phyloP scores from a whole-genome alignment of 92 coral and sea anemone genomes.

The Plumapathes pennacea region DNA sequence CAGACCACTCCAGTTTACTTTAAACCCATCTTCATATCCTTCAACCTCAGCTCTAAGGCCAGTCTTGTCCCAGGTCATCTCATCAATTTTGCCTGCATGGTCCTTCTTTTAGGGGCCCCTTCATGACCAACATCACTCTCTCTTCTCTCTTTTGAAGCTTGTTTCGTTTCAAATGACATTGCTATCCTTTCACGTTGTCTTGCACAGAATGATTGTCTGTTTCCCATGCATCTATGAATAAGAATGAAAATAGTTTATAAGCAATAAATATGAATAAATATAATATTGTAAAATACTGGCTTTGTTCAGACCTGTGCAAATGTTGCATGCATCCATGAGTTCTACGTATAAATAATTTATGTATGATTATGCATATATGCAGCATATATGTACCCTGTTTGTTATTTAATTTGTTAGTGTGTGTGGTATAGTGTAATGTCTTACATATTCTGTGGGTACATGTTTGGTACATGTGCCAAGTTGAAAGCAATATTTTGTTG shows the following conservation, averaged over 20 bases:
- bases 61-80: constrained; percentile 32
- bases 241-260: not conserved
- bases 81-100: constrained; percentile 33
- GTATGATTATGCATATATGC: too few relatives aligned
- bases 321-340: too few relatives aligned
- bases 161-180: constrained; percentile 9
- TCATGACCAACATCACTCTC: constrained; percentile 5
- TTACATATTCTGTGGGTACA: too few relatives aligned
- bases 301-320: too few relatives aligned
- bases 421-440: too few relatives aligned
- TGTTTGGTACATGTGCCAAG: too few relatives aligned
- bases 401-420: too few relatives aligned
- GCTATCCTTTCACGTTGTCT: constrained; percentile 13
- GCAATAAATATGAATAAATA: not conserved
- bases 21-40: constrained; percentile 47
- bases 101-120: constrained; percentile 8
- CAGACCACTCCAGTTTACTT: constrained; percentile 61
- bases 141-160: constrained; percentile 7
- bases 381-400: too few relatives aligned
- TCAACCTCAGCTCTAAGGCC: constrained; percentile 42
- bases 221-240: constrained; percentile 24
- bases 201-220: constrained; percentile 25
- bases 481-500: too few relatives aligned
- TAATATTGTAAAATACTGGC: not conserved
- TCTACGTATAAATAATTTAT: too few relatives aligned